These are phyloP conservation scores for Saccostrea cuccullata DNA, from an alignment of 1,140 invertebrate species.

Conservation along the genomic window DNA sequence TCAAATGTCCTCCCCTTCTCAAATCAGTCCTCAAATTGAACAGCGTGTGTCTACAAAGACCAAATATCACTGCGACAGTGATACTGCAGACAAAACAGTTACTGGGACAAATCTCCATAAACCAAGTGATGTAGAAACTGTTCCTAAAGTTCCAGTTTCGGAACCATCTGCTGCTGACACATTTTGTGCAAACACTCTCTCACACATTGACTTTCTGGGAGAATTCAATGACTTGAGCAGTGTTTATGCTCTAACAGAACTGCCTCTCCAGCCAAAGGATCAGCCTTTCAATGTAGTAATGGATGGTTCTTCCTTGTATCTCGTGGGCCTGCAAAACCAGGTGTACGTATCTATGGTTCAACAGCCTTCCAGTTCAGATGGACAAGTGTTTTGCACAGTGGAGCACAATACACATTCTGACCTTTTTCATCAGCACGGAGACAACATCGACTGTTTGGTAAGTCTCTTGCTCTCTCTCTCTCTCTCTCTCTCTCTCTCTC, in stretches of 20 bases:
- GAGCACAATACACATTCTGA: not conserved
- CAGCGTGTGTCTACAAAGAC: not conserved
- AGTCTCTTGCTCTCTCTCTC: not conserved
- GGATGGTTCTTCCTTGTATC: constrained; percentile 10
- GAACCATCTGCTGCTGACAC: not conserved
- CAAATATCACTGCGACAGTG: not conserved
- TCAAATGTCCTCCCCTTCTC: not conserved
- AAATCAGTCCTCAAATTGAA: not conserved
- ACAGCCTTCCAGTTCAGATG: not conserved
- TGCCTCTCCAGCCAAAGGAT: not conserved
- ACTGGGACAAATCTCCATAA: not conserved
- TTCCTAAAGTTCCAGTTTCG: not conserved
- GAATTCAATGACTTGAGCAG: not conserved
- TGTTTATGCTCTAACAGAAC: not conserved
- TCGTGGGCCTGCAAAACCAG: not conserved
- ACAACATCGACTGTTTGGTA: not conserved
- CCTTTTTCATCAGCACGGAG: not conserved
- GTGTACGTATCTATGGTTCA: not conserved
- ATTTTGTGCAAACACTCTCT: not conserved
- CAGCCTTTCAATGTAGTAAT: not conserved
- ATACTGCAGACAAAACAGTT: not conserved
- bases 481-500: constrained; percentile 2
- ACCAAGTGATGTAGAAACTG: not conserved
- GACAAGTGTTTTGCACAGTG: not conserved
- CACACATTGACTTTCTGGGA: not conserved